A percentile compares a stretch with the other conserved stretches of the same genome.
These are phyloP conservation scores for Parnassius orleans DNA, from an alignment of 2,888 invertebrate species.

Conservation along the genomic window DNA sequence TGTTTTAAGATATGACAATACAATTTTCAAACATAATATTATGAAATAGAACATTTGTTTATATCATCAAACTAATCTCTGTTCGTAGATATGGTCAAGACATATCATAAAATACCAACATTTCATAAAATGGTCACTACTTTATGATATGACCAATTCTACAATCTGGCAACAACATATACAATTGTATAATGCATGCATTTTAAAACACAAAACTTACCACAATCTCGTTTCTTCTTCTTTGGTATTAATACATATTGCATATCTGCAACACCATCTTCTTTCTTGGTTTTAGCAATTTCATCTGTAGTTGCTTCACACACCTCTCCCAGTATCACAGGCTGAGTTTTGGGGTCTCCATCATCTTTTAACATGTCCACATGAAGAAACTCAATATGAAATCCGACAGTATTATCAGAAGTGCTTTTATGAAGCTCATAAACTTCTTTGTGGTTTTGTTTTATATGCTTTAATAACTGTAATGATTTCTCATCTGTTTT, in stretches of 20 bases:
- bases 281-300: slow-evolving; percentile 27
- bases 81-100: too few relatives aligned
- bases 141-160: too few relatives aligned
- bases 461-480: slow-evolving; percentile 53
- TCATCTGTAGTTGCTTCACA: slow-evolving; percentile 47
- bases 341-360: slow-evolving; percentile 44
- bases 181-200: too few relatives aligned
- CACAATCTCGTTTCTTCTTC: slow-evolving; percentile 34
- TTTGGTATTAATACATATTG: slow-evolving; percentile 52
- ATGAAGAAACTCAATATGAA: slow-evolving; percentile 67
- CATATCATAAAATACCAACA: too few relatives aligned
- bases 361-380: slow-evolving; percentile 59
- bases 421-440: slow-evolving; percentile 66
- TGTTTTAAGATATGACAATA: too few relatives aligned
- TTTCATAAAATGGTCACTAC: too few relatives aligned
- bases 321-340: slow-evolving; percentile 56
- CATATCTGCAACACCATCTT: slow-evolving; percentile 41
- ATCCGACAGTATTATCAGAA: slow-evolving; percentile 59
- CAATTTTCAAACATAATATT: too few relatives aligned
- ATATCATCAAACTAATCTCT: too few relatives aligned
- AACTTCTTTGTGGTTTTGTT: slow-evolving; percentile 54
- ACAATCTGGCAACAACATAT: too few relatives aligned
- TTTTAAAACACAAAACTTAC: slow-evolving; percentile 8
- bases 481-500: slow-evolving; percentile 45
- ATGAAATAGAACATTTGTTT: too few relatives aligned